These are phyloP conservation scores for Muntiacus muntjak DNA, from an alignment of 2,113 vertebrate species.

Conservation along the genomic window DNA sequence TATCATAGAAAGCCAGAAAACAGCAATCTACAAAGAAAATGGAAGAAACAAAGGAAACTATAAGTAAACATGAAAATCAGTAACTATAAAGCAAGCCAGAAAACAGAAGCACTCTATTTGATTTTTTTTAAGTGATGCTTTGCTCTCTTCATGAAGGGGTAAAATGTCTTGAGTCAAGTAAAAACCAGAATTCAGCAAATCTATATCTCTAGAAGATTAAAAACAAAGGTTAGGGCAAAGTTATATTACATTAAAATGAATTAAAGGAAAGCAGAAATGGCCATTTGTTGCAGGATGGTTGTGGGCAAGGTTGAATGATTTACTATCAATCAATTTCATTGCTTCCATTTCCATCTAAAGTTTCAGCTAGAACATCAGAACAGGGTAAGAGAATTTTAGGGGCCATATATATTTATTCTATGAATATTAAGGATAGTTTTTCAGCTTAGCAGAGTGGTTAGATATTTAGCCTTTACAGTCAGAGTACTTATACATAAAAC, in stretches of 20 bases:
- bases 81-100: not conserved
- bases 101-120: not conserved
- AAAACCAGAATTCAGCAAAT: not conserved
- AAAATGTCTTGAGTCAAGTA: not conserved
- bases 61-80: slow-evolving; percentile 15
- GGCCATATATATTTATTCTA: not conserved
- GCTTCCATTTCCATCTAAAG: not conserved
- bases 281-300: not conserved
- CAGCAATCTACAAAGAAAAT: not conserved
- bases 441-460: not conserved
- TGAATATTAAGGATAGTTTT: not conserved
- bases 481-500: not conserved
- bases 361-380: not conserved
- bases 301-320: not conserved
- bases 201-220: not conserved
- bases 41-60: not conserved
- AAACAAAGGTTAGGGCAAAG: not conserved
- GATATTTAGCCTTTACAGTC: slow-evolving; percentile 9
- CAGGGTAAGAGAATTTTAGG: not conserved
- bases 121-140: not conserved
- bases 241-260: not conserved
- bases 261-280: not conserved
- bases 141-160: not conserved
- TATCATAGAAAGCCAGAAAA: not conserved
- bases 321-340: not conserved